A percentile compares a stretch with the other conserved stretches of the same genome.
These are phyloP conservation scores for Sturnira hondurensis DNA, from an alignment of 2,113 vertebrate genomes.

Conservation along the genomic window DNA sequence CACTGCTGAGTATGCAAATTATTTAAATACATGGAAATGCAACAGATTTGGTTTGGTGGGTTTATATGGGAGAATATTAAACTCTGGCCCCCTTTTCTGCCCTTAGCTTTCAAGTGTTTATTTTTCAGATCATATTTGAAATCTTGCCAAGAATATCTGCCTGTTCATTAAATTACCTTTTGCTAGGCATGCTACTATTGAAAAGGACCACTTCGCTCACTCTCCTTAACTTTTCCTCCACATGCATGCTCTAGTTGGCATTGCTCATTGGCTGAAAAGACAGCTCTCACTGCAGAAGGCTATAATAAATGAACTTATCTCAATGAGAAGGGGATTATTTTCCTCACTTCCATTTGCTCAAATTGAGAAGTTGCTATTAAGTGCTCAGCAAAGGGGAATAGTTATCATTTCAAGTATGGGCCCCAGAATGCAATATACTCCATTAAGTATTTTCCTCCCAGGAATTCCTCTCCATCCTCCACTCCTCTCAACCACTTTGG, in stretches of 20 bases:
- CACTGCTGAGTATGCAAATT: conserved; percentile 11
- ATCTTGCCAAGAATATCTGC: background rate
- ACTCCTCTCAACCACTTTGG: conserved; percentile 9
- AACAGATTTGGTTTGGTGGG: background rate
- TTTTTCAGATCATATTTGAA: conserved; percentile 16
- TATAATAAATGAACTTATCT: conserved; percentile 1
- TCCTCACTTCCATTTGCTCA: background rate
- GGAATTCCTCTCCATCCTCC: background rate
- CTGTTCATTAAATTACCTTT: background rate
- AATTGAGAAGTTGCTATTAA: background rate
- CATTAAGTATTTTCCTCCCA: background rate
- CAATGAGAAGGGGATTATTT: background rate
- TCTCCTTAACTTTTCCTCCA: background rate
- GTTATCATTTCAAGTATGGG: background rate
- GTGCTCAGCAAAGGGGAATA: background rate
- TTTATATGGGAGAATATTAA: background rate
- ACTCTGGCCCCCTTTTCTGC: background rate
- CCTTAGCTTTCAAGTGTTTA: conserved; percentile 21
- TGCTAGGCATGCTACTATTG: background rate
- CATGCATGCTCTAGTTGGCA: background rate
- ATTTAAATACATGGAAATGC: conserved; percentile 38
- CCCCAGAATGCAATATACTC: background rate
- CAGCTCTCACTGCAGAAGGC: background rate
- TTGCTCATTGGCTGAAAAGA: background rate
- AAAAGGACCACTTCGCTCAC: background rate